Conservation (phyloP, 2,797 vertebrate genomes). For the Acrocephalus scirpaceus region DNA sequence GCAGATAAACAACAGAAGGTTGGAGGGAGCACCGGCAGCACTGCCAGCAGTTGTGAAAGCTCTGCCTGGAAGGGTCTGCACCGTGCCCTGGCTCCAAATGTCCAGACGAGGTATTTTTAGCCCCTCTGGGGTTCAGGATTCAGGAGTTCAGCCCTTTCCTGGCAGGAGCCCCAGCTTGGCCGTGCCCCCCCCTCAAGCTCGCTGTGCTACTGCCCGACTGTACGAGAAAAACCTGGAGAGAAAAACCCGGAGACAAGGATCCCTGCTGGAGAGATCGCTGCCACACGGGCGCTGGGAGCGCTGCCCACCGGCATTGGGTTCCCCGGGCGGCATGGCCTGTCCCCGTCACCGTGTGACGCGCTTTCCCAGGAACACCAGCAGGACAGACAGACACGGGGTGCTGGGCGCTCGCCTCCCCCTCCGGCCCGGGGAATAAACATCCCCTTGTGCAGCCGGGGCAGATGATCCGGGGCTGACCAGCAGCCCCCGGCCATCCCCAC, state of each 20-base stretch:
- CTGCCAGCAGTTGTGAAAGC: not conserved
- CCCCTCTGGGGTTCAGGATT: not conserved
- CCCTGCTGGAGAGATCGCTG: not conserved
- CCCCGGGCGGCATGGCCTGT: not conserved
- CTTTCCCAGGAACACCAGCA: not conserved
- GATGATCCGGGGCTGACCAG: slow-evolving; percentile 11
- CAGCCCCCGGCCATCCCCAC: not conserved
- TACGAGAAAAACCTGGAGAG: not conserved
- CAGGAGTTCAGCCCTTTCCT: not conserved
- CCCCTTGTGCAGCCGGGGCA: not conserved
- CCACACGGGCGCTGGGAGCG: not conserved
- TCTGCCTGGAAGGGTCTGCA: not conserved
- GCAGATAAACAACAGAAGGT: not conserved
- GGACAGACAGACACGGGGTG: accelerated
- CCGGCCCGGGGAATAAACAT: not conserved
- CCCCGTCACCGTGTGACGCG: not conserved
- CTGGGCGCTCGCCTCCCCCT: not conserved
- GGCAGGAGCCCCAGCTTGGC: not conserved
- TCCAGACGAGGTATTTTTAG: slow-evolving; percentile 34
- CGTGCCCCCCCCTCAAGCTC: not conserved
- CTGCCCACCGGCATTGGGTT: not conserved
- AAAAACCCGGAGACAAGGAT: not conserved
- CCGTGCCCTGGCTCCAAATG: not conserved
- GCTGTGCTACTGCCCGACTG: not conserved
- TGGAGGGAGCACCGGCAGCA: not conserved